Base-by-base conservation (phyloP, 2,888 invertebrate genomes). In the Drosophila mettleri region DNA sequence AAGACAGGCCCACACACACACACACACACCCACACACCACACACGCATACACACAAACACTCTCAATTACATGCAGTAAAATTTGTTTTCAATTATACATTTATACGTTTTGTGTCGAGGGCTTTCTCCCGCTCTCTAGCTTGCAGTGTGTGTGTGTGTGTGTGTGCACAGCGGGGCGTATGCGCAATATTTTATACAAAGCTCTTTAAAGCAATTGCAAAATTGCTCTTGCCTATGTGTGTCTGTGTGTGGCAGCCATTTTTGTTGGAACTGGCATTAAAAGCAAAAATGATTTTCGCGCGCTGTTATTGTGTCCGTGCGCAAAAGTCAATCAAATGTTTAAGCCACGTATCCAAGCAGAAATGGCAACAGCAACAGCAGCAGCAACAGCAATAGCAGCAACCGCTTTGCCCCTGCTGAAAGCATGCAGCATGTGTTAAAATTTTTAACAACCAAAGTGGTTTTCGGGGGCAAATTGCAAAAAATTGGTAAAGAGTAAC, bases 71-170 rank as follows among this genome's bases (percentile, higher is more conserved):
- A 86, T 72, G 83, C 85, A 70, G 85, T 80, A 66, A 84, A 84
- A 84, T 84, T 88, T 84, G 88, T 88, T 84, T 88, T 84, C 87
- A 84, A 84, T 88, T 84, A 84, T 80, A 83, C 81, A 80, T 71
- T 66, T 77, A 64, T 84, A 65, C 86, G 73, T 71, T 78, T 64
- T 66, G 65, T 78, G 67, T 59, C 49, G 58, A 48, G 52, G 60
- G 46, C 53, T 34, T 39, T n/a, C 29, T 22, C 2, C 8, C 24
- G 59, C 55, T 41, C n/a, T 60, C 49, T 41, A 39, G 2, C 20
- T 1, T 9, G 24, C 24, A 24, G 10, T n/a, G 43, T 24, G 45
- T 57, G 38, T 60, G 57, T 46, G 59, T 69, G 24, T 60, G 33
- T 57, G 45, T 57, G 38, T 60, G 57, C 49, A 61, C 72, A 62